These are phyloP conservation scores for Onthophagus sagittarius DNA, from an alignment of 2,888 invertebrate species.

Conservation along the genomic window DNA sequence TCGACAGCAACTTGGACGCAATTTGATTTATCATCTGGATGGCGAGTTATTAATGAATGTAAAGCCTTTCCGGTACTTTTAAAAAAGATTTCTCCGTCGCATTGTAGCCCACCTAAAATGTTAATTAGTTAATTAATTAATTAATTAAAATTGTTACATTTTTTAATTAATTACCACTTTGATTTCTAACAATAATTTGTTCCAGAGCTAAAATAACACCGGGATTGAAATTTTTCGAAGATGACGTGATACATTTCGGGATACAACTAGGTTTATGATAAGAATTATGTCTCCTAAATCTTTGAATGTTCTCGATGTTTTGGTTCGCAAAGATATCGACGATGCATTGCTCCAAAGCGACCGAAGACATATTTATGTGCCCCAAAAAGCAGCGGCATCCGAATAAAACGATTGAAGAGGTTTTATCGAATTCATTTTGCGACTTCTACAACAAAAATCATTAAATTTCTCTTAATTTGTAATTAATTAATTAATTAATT, in stretches of 20 bases:
- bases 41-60: constrained; percentile 60
- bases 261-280: constrained; percentile 41
- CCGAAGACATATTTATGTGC: constrained; percentile 49
- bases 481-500: too few species aligned
- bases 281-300: constrained; percentile 36
- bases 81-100: constrained; percentile 67
- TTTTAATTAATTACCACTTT: constrained; percentile 44
- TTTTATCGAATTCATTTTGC: constrained; percentile 30
- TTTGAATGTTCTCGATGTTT: constrained; percentile 42
- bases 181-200: constrained; percentile 44
- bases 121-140: background rate
- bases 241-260: constrained; percentile 39
- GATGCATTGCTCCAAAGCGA: constrained; percentile 46
- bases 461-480: too few species aligned
- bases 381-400: constrained; percentile 49
- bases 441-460: constrained; percentile 23
- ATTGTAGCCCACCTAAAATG: constrained; percentile 43
- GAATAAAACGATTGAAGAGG: constrained; percentile 43
- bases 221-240: constrained; percentile 42
- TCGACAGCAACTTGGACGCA: constrained; percentile 64
- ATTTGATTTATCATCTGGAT: constrained; percentile 55
- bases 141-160: too few species aligned
- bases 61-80: constrained; percentile 65
- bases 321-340: constrained; percentile 44
- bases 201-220: constrained; percentile 44